Evolutionary conservation across 2,888 invertebrate species (phyloP).

Genomic region (Macaria liturata): DNA sequence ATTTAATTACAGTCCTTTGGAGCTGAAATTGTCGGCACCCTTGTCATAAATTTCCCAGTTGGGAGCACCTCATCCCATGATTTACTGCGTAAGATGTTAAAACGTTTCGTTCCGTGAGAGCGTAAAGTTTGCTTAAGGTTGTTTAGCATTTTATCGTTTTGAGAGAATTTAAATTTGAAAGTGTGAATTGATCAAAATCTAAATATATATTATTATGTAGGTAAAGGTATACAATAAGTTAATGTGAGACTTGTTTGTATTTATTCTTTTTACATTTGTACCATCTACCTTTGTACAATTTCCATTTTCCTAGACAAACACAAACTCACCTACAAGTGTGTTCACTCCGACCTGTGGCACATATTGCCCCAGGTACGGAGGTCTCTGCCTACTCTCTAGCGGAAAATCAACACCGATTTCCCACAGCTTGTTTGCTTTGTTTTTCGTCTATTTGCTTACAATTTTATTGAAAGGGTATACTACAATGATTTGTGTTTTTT

Average conservation of each 20-base stretch:
- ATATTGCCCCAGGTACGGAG: not conserved
- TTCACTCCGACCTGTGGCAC: not conserved
- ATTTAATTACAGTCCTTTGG: constrained; percentile 22
- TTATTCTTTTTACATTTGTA: too few relatives aligned
- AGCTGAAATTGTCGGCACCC: constrained; percentile 17
- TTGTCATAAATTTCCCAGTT: constrained; percentile 17
- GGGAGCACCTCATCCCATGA: constrained; percentile 14
- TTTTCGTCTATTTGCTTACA: constrained; percentile 8
- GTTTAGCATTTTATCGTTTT: not conserved
- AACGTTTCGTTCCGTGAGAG: constrained; percentile 5
- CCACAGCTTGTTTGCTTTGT: constrained; percentile 8
- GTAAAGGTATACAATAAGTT: too few relatives aligned
- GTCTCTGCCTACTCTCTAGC: not conserved
- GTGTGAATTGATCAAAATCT: too few relatives aligned
- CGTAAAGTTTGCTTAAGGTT: constrained; percentile 1
- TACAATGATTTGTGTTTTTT: too few relatives aligned
- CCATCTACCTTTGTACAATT: not conserved
- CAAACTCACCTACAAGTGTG: not conserved
- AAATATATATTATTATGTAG: too few relatives aligned
- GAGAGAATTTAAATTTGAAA: too few relatives aligned
- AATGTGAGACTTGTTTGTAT: too few relatives aligned
- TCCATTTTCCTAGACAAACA: constrained; percentile 7
- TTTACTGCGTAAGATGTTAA: constrained; percentile 18
- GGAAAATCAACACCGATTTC: constrained; percentile 16
- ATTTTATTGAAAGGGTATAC: constrained; percentile 1